Base-by-base conservation (phyloP, 2,888 invertebrate species). In the Dascillus cervinus region DNA sequence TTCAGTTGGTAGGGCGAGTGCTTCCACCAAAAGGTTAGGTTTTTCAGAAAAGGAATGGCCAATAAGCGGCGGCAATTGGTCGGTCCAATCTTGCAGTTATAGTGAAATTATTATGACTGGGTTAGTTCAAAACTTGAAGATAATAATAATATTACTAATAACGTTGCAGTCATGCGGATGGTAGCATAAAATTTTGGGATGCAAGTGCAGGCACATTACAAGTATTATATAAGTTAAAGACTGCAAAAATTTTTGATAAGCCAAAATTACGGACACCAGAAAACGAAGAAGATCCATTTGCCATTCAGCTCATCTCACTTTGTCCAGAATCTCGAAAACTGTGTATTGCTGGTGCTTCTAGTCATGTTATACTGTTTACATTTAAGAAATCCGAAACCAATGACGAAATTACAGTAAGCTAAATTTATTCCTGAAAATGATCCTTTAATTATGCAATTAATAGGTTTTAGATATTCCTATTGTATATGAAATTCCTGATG, bases 101-200 rank as follows among this genome's bases (percentile, higher is more conserved):
- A 90, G 91, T 58, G 98, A 98, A 73, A 86, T 98, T 56, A 87
- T 98, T 51, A 79, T 98, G 51, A 98, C 97, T n/a, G 97, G 96
- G 90, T 90, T 65, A 64, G 64, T 28, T 22, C 20, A 13, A 9
- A 20, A n/a, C 8, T 17, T 6, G 17, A n/a, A n/a, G 4, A 8
- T 17, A 17, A 17, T 17, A 17, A 17, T 8, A 17, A 6, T 6
- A 17, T 17, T 17, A 17, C 17, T 8, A 6, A 4, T 17, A 8
- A 6, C n/a, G 4, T 17, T 17, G n/a, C 69, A 90, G 92, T 28
- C 96, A 97, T 68, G 89, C 95, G 44, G 98, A 99, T 69, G 98
- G 98, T 29, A 94, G 94, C 58, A 75, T 99, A 34, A 96, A 96
- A 66, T 98, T 98, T 69, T 98, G 97, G 97, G 97, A 98, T 66